These are phyloP conservation scores for Tokudaia tokunoshimensis DNA, from an alignment of 2,797 vertebrate genomes.

Conservation along the genomic window DNA sequence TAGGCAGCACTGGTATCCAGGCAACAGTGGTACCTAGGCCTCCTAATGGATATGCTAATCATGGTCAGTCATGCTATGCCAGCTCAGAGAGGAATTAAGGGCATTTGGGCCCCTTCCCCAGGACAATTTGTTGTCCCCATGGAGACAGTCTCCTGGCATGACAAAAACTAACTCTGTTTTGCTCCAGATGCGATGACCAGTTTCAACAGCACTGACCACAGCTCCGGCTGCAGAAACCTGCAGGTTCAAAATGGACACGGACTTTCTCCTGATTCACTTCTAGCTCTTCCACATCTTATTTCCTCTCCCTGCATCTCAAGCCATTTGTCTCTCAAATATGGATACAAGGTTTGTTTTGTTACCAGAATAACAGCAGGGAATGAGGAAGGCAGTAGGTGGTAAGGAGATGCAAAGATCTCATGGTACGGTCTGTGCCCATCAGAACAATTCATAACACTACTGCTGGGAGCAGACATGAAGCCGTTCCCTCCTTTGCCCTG, in stretches of 20 bases:
- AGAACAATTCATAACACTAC: not conserved
- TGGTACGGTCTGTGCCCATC: not conserved
- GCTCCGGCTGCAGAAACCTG: not conserved
- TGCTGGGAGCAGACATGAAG: not conserved
- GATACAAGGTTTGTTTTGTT: not conserved
- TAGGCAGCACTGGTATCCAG: slow-evolving; percentile 1
- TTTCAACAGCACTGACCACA: not conserved
- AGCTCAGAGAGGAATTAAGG: not conserved
- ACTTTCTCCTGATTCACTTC: not conserved
- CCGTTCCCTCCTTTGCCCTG: not conserved
- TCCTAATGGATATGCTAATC: not conserved
- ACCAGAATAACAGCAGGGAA: not conserved
- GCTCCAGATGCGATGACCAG: not conserved
- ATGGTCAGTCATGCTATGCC: not conserved
- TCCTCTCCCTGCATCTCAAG: not conserved
- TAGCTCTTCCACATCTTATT: not conserved
- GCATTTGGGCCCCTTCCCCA: not conserved
- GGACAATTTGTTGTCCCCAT: not conserved
- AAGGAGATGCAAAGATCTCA: not conserved
- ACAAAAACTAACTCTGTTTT: not conserved
- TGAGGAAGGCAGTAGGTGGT: not conserved
- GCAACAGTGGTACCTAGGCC: not conserved
- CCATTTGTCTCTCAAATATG: not conserved
- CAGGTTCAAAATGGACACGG: not conserved
- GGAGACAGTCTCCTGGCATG: not conserved